phyloP scores from a whole-genome alignment of 1,140 invertebrate species.

The Stegodyphus dumicola region DNA sequence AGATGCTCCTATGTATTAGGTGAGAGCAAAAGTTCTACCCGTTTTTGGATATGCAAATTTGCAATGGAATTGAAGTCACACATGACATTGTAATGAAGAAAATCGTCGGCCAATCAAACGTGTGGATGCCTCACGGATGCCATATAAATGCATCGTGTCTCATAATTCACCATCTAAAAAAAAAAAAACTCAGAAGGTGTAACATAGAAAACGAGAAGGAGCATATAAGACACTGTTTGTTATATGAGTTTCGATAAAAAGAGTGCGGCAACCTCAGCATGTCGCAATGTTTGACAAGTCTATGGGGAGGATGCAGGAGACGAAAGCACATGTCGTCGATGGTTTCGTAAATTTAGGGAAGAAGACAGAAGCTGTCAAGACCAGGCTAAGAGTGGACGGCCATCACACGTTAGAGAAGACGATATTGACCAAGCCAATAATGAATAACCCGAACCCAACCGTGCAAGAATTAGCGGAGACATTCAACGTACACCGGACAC shows the following conservation, averaged over 20 bases:
- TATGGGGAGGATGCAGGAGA: neutral
- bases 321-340: neutral
- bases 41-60: neutral
- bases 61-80: conserved; percentile 5
- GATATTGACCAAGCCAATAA: conserved; percentile 4
- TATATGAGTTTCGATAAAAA: neutral
- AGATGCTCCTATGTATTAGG: too few relatives aligned
- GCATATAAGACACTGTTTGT: neutral
- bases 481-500: neutral
- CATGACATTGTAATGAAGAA: neutral
- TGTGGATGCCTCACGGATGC: conserved; percentile 5
- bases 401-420: neutral
- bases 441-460: neutral
- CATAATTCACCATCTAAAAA: neutral
- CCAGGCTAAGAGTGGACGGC: neutral
- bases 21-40: neutral
- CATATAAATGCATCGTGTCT: neutral
- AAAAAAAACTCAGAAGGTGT: neutral
- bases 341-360: conserved; percentile 12
- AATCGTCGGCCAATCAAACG: conserved; percentile 1
- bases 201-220: neutral
- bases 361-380: conserved; percentile 4
- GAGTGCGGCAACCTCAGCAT: neutral
- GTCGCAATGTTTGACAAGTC: neutral
- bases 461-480: neutral